Evolutionary conservation across 2,797 vertebrate species (phyloP), one percentile per base, ranked within the genome.

Genomic region (Perodicticus potto): DNA sequence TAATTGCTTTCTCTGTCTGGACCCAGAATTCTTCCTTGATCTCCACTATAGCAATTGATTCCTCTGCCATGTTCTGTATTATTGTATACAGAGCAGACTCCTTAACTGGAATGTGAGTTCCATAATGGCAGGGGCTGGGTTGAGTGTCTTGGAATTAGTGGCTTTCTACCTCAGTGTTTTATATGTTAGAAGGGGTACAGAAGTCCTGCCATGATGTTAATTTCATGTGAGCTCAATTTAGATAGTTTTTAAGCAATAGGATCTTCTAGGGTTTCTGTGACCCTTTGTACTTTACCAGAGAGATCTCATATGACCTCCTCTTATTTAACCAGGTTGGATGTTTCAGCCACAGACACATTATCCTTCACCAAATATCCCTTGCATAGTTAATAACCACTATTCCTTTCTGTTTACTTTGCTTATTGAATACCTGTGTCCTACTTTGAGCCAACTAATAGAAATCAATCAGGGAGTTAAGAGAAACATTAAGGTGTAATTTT

Each of bases 371-470:
- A 91, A 78, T 96, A 96, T 70, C 85, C 43, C 27, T 93, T 97
- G 93, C 86, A 91, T 95, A 77, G 92, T 96, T 97, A 89, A 96
- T 96, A 95, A 85, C 76, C 11, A 29, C 72, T 97, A 74, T 97
- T 81, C 32, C 29, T 96, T 97, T 95, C 86, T 3, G 1, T 53
- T 78, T 88, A 53, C 59, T 80, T 96, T 22, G 29, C 85, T 93
- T 94, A 90, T 67, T 93, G 76, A 95, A 81, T 91, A 40, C 55
- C 45, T 65, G 61, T 63, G 25, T 43, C 61, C 83, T 89, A 90
- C 89, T 95, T 95, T 82, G 76, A 95, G 76, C 49, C 89, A 95
- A 86, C 76, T 23, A 92, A 59, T 89, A 49, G 57, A 86, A 85
- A 32, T 85, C 77, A 87, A 69, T 80, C 25, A 80, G 59, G 59